Conservation (phyloP, 1,140 invertebrate species). For the Macrobrachium rosenbergii region DNA sequence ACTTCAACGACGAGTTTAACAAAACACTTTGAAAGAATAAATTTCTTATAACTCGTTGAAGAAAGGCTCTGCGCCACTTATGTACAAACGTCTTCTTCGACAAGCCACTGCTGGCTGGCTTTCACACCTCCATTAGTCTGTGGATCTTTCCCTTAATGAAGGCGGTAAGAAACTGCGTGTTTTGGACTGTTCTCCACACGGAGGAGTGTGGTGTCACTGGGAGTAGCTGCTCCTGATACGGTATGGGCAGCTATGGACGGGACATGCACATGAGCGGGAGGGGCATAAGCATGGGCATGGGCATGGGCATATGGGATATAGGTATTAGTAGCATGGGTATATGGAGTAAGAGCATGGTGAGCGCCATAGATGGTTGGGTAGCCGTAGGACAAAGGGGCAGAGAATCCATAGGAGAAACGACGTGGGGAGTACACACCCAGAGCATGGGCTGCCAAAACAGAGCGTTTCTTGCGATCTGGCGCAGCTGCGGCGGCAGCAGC, state of each 20-base stretch:
- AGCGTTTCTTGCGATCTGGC: constrained; percentile 28
- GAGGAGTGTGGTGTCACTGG: neutral
- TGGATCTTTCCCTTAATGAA: constrained; percentile 16
- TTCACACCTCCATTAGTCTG: too few relatives aligned
- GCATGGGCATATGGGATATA: neutral
- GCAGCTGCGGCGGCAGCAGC: neutral
- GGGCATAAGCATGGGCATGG: neutral
- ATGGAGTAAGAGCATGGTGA: neutral
- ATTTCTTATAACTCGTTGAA: too few relatives aligned
- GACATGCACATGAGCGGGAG: neutral
- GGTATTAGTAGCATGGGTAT: neutral
- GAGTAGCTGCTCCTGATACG: neutral
- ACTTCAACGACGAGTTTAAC: too few relatives aligned
- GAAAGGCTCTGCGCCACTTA: too few relatives aligned
- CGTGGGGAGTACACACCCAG: constrained; percentile 16
- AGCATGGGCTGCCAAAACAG: neutral
- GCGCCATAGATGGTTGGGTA: neutral
- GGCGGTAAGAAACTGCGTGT: constrained; percentile 49
- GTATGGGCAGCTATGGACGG: neutral
- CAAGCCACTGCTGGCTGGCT: too few relatives aligned
- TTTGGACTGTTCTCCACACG: constrained; percentile 40
- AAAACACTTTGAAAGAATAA: too few relatives aligned
- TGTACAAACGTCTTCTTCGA: too few relatives aligned
- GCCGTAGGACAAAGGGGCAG: constrained; percentile 16
- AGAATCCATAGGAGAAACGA: constrained; percentile 21